Base-by-base conservation (phyloP, 2,113 vertebrate genomes). In the Hemichromis elongatus region DNA sequence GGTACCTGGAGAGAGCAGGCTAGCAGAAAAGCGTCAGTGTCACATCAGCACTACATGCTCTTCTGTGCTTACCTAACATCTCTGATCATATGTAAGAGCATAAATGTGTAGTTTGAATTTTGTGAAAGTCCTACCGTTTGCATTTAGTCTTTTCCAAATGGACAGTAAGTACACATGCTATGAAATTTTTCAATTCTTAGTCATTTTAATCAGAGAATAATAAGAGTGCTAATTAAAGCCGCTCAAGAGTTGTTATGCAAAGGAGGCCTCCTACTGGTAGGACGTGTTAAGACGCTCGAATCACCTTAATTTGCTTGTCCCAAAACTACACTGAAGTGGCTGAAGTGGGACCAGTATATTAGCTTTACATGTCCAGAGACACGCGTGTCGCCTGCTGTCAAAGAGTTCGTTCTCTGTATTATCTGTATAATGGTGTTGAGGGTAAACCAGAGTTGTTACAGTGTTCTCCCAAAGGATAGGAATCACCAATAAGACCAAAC, bases 11-110 rank as follows among this genome's bases (percentile, higher is more conserved):
- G 80, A 80, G 82, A 37, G 24, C 12, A 59, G 56, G 70, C 77
- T 75, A 59, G 63, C 78, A 82, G 85, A 57, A 77, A 79, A 63
- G 81, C 24, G 66, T 91, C 90, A 90, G 35, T 89, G 87, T 92
- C 89, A 82, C 81, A 86, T 90, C 63, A 56, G 73, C 50, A 19
- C 54, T 87, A 21, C 19, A 35, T 56, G n/a, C 78, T 80, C 54
- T 78, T 75, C 66, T 80, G 53, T 10, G 21, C 50, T 86, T 35
- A 78, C 28, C 79, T 85, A 85, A 84, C 57, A 28, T 66, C 78
- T 81, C 47, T 18, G 33, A 33, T 61, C 33, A 40, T n/a, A 7
- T 85, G 40, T 4, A 37, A n/a, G 40, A 83, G 35, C 9, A 50
- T 24, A 59, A 63, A 2, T 35, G 3, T 13, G n/a, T 33, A 70